Evolutionary conservation across 2,113 vertebrate genomes (phyloP), one percentile per base, ranked within the genome.

Genomic region (Synodontis membranacea): DNA sequence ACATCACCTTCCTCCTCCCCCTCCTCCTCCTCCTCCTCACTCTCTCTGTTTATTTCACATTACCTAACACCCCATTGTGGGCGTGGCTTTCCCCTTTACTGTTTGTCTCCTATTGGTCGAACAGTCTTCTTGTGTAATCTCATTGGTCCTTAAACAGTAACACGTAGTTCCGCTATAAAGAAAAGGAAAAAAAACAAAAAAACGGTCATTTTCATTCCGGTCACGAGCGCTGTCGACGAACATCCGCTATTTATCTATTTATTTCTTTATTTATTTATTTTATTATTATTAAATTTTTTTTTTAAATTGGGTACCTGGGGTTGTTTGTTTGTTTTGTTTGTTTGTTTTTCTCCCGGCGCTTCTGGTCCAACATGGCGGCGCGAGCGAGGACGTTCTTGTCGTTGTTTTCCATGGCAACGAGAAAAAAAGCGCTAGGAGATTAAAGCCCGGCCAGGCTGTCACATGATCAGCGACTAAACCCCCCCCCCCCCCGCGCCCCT

Each of bases 381-480:
- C 50, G 0, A 11, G 72, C 2, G 56, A 82, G 54, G 19, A 92
- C 87, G 93, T 93, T 89, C 86, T 89, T 54, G 28, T 11, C 62
- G 10, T 11, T 58, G 81, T 70, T 91, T 70, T 86, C 75, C 54
- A 74, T 87, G 84, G 74, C 89, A 79, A 44, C 75, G 58, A 84
- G 80, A 52, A 58, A 79, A 50, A 80, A 85, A 72, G 44, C 37
- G 15, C 89, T 85, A 90, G 94, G 93, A 88, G 93, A 89, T 89
- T 88, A 89, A n/a, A n/a, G 46, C 74, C 56, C 85, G 81, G 56
- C 75, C 34, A 66, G 0, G 11, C 28, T 74, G 93, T 95, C 95
- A 96, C 93, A 91, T 96, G 95, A 95, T 70, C 84, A 83, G 81
- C 89, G 88, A 50, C 66, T 89, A 84, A 87, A 93, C 87, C 90